Evolutionary conservation across 1,140 invertebrate species (phyloP).

Genomic region (Alviniconcha marisindica): DNA sequence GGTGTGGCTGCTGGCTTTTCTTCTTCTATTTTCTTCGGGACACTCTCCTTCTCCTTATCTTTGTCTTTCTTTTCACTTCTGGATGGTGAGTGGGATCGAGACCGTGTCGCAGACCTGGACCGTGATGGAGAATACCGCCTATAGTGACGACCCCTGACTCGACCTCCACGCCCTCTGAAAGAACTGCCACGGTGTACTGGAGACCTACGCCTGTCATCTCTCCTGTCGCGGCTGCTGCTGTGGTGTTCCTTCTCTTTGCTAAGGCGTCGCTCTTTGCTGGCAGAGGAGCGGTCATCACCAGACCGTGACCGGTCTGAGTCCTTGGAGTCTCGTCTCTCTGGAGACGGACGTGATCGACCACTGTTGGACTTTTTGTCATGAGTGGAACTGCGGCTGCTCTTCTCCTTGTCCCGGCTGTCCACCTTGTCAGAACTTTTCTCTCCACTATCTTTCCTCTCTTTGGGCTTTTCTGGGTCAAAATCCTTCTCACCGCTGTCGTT

Average conservation of each 20-base stretch:
- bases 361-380: constrained; percentile 32
- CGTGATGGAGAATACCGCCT: constrained; percentile 2
- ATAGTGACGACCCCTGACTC: constrained; percentile 1
- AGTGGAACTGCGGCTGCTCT: not conserved
- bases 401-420: not conserved
- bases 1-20: not conserved
- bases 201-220: constrained; percentile 15
- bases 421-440: constrained; percentile 21
- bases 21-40: not conserved
- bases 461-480: not conserved
- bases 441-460: not conserved
- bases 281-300: not conserved
- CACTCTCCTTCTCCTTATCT: not conserved
- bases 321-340: constrained; percentile 30
- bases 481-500: not conserved
- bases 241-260: constrained; percentile 21
- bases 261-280: constrained; percentile 30
- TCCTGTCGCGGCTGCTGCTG: not conserved
- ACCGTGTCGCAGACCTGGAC: constrained; percentile 19
- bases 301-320: constrained; percentile 33
- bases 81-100: constrained; percentile 30
- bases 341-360: not conserved
- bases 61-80: not conserved
- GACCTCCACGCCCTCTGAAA: not conserved
- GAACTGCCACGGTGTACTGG: not conserved